A percentile compares a stretch with the other conserved stretches of the same genome.
phyloP scores from a whole-genome alignment of 2,888 invertebrate genomes.

The Melolontha melolontha region DNA sequence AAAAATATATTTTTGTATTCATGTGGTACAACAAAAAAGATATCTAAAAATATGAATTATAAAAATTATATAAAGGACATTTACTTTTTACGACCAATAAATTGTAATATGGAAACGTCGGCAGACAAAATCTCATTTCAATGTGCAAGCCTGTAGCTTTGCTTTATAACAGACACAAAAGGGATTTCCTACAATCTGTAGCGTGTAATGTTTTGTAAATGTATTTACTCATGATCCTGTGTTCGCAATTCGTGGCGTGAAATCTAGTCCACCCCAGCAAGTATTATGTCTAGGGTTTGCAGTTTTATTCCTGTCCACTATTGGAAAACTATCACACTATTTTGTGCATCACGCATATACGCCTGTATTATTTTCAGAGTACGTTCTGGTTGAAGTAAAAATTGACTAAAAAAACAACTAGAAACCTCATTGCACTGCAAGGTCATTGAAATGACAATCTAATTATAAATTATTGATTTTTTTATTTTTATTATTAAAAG shows the following conservation, averaged over 20 bases:
- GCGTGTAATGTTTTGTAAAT: conserved; percentile 23
- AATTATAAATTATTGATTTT: too few relatives aligned
- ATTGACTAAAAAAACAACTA: too few relatives aligned
- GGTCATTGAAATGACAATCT: too few relatives aligned
- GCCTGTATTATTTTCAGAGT: too few relatives aligned
- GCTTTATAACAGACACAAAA: conserved; percentile 19
- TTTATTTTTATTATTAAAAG: too few relatives aligned
- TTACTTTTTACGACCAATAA: conserved; percentile 20
- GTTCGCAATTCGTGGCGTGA: conserved; percentile 21
- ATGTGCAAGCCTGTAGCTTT: conserved; percentile 8
- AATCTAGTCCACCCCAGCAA: conserved; percentile 4
- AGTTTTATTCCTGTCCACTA: not conserved
- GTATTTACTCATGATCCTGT: conserved; percentile 20
- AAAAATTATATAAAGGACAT: conserved; percentile 5
- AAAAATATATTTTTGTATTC: too few relatives aligned
- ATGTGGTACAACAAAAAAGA: too few relatives aligned
- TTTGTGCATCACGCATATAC: too few relatives aligned
- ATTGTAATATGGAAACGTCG: conserved; percentile 9
- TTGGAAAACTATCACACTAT: not conserved
- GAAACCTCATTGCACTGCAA: too few relatives aligned
- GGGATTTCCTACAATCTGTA: conserved; percentile 23
- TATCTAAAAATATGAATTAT: not conserved
- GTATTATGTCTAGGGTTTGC: conserved; percentile 13
- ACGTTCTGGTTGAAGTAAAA: too few relatives aligned
- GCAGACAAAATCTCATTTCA: conserved; percentile 20